phyloP scores from a whole-genome alignment of 2,113 vertebrate genomes.

The Trematomus loennbergii region DNA sequence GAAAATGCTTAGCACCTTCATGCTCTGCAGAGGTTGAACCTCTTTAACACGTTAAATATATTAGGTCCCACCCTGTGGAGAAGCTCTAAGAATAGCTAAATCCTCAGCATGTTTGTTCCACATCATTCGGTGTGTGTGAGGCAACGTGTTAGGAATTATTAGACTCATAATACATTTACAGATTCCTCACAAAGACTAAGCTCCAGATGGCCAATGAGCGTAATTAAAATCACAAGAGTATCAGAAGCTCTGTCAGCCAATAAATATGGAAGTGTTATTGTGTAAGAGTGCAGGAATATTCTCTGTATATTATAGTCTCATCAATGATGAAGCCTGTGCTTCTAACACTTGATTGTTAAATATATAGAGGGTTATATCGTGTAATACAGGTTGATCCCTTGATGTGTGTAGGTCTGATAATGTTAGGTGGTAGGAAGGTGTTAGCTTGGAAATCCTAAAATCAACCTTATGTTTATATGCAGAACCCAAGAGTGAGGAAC shows the following conservation, averaged over 20 bases:
- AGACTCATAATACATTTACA: neutral
- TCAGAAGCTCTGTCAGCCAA: constrained; percentile 9
- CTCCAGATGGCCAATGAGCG: constrained; percentile 14
- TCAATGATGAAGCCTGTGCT: neutral
- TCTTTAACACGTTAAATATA: neutral
- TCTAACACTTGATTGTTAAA: neutral
- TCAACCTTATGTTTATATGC: too few species aligned
- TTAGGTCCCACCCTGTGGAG: neutral
- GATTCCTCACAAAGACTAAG: constrained; percentile 2
- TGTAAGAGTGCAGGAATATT: neutral
- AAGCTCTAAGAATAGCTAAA: neutral
- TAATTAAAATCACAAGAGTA: constrained; percentile 17
- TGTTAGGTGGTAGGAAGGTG: too few species aligned
- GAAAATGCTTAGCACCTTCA: neutral
- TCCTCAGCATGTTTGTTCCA: neutral
- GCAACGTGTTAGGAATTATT: neutral
- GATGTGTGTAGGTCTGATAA: too few species aligned
- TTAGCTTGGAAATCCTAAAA: too few species aligned
- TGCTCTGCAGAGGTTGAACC: neutral
- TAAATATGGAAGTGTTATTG: constrained; percentile 1
- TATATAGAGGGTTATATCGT: too few species aligned
- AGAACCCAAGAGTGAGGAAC: too few species aligned
- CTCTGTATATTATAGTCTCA: too few species aligned
- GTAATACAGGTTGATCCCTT: too few species aligned
- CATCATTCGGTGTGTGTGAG: neutral